A percentile compares a stretch with the other conserved stretches of the same genome.
Conservation (phyloP, 2,797 vertebrate genomes). For the Miichthys miiuy region DNA sequence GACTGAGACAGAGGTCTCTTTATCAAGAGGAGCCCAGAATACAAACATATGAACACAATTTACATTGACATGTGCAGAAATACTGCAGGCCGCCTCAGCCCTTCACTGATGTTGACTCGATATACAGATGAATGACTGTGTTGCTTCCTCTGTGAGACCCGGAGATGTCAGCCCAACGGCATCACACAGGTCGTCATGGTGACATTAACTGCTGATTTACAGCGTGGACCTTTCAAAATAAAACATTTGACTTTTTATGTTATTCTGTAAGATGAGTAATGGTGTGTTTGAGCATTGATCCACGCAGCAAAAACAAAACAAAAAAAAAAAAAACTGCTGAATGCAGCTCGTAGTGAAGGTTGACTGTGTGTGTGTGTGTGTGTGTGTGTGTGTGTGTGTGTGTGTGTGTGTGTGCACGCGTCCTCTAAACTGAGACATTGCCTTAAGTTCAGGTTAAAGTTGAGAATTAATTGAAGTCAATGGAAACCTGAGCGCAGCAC, state of each 20-base stretch:
- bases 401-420: slow-evolving; percentile 11
- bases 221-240: slow-evolving; percentile 9
- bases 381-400: slow-evolving; percentile 18
- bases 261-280: not conserved
- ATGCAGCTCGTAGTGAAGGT: slow-evolving; percentile 11
- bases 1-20: no score
- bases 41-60: no score
- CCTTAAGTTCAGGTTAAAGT: slow-evolving; percentile 25
- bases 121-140: no score
- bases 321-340: slow-evolving; percentile 4
- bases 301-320: not conserved
- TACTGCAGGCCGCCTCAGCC: no score
- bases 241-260: not conserved
- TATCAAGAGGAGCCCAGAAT: no score
- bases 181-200: no score
- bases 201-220: not conserved
- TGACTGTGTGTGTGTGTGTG: slow-evolving; percentile 8
- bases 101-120: no score
- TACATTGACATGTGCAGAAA: no score
- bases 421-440: not conserved
- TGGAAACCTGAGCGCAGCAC: slow-evolving; percentile 20
- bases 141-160: no score
- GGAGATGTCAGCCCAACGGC: no score
- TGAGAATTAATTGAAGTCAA: slow-evolving; percentile 12
- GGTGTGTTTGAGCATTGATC: not conserved